These are phyloP conservation scores for Apeira syringaria DNA, from an alignment of 2,888 invertebrate genomes.

Conservation along the genomic window DNA sequence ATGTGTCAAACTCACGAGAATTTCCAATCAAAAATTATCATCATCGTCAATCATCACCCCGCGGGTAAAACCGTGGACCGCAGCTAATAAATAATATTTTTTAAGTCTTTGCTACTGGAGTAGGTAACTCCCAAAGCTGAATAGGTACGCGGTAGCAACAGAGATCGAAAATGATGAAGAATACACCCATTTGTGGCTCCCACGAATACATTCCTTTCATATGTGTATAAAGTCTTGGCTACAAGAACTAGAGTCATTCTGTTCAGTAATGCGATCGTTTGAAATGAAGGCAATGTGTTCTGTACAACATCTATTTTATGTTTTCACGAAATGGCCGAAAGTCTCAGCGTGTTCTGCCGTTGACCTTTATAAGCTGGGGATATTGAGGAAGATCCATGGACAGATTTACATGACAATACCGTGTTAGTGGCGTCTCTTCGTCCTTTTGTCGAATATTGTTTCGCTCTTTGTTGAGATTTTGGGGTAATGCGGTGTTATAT, in stretches of 20 bases:
- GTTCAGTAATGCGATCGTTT: conserved; percentile 39
- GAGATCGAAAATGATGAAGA: neutral
- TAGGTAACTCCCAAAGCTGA: too few relatives aligned
- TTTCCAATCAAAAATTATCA: too few relatives aligned
- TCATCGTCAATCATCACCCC: too few relatives aligned
- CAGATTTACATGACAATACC: conserved; percentile 45
- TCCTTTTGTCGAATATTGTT: conserved; percentile 17
- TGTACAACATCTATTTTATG: conserved; percentile 43
- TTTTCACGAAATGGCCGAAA: conserved; percentile 44
- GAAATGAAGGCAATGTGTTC: conserved; percentile 41
- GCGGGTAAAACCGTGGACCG: too few relatives aligned
- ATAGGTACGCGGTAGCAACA: too few relatives aligned
- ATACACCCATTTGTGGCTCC: conserved; percentile 4
- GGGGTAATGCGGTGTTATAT: conserved; percentile 14
- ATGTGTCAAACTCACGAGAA: too few relatives aligned
- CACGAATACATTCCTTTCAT: conserved; percentile 20
- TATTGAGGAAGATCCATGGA: conserved; percentile 39
- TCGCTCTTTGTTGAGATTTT: conserved; percentile 17
- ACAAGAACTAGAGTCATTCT: conserved; percentile 30
- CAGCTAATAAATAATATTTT: too few relatives aligned
- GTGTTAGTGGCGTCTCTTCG: conserved; percentile 26
- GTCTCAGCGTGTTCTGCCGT: conserved; percentile 35
- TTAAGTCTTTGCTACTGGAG: too few relatives aligned
- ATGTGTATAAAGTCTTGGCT: conserved; percentile 38
- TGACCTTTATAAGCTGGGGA: conserved; percentile 47